Conservation (phyloP, 2,113 vertebrate species). For the Aleadryas rufinucha region DNA sequence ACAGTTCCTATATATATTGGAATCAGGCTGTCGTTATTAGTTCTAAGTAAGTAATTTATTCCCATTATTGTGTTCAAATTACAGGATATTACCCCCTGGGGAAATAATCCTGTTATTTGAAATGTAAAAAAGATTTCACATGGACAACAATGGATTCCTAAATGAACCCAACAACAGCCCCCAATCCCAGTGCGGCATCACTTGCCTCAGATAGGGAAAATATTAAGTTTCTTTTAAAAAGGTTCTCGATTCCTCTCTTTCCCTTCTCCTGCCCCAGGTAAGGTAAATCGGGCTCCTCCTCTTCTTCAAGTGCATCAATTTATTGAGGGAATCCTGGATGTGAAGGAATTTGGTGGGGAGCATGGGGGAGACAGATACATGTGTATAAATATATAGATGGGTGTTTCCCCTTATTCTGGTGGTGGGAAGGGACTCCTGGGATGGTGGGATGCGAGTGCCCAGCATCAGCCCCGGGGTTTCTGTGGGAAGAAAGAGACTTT, state of each 20-base stretch:
- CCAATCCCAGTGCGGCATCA: not conserved
- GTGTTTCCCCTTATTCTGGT: not conserved
- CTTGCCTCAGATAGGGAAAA: not conserved
- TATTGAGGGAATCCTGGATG: not conserved
- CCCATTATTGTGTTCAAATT: slow-evolving; percentile 70
- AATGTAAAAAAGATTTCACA: slow-evolving; percentile 66
- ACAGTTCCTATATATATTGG: slow-evolving; percentile 62
- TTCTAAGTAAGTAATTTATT: slow-evolving; percentile 72
- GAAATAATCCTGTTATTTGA: slow-evolving; percentile 71
- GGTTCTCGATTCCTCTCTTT: not conserved
- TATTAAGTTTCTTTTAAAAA: not conserved
- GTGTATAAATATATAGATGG: too few species aligned
- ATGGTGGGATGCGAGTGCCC: not conserved
- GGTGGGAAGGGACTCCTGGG: not conserved
- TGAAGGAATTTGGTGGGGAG: not conserved
- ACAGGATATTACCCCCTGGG: slow-evolving; percentile 67
- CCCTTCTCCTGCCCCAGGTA: not conserved
- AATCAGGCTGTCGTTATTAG: slow-evolving; percentile 65
- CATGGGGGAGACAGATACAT: not conserved
- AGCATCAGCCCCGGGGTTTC: accelerated
- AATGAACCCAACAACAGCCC: slow-evolving; percentile 46
- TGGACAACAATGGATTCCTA: slow-evolving; percentile 59
- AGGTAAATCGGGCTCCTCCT: not conserved
- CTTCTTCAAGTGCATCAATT: not conserved
- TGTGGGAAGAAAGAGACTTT: too few species aligned